These are phyloP conservation scores for Panonychus citri DNA, from an alignment of 1,140 invertebrate species.

Conservation along the genomic window DNA sequence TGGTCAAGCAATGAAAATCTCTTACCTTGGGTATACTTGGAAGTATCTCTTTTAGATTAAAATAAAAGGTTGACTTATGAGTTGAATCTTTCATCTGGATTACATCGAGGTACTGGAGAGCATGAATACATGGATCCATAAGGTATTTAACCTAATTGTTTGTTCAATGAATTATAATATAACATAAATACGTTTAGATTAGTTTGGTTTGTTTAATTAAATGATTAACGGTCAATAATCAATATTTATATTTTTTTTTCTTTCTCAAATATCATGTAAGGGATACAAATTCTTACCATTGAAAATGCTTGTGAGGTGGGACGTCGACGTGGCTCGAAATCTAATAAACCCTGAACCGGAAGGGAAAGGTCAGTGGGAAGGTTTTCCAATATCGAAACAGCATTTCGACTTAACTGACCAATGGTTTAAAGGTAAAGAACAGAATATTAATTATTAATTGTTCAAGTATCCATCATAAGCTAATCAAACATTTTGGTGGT, in stretches of 20 bases:
- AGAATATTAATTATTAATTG: too few species aligned
- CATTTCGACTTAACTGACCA: slow-evolving; percentile 40
- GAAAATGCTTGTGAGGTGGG: slow-evolving; percentile 66
- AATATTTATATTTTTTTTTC: neutral
- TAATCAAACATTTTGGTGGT: too few species aligned
- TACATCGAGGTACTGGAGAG: slow-evolving; percentile 71
- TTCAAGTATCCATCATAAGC: too few species aligned
- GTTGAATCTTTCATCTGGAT: slow-evolving; percentile 75
- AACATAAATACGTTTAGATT: neutral
- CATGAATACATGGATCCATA: slow-evolving; percentile 62
- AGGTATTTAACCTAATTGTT: slow-evolving; percentile 26
- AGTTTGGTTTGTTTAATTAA: neutral
- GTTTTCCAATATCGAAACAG: slow-evolving; percentile 44
- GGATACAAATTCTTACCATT: slow-evolving; percentile 36
- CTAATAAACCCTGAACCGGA: slow-evolving; percentile 54
- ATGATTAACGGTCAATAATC: neutral
- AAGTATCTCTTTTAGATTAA: slow-evolving; percentile 55
- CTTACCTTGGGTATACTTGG: slow-evolving; percentile 71
- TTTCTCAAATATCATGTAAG: too few species aligned
- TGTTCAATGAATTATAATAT: neutral
- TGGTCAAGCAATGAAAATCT: neutral
- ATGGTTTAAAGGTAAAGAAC: neutral
- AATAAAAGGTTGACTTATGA: slow-evolving; percentile 75
- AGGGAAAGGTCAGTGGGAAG: slow-evolving; percentile 61
- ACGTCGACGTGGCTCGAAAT: slow-evolving; percentile 48